A percentile compares a stretch with the other conserved stretches of the same genome.
Conservation (phyloP, 2,113 vertebrate genomes). For the Noctilio leporinus region DNA sequence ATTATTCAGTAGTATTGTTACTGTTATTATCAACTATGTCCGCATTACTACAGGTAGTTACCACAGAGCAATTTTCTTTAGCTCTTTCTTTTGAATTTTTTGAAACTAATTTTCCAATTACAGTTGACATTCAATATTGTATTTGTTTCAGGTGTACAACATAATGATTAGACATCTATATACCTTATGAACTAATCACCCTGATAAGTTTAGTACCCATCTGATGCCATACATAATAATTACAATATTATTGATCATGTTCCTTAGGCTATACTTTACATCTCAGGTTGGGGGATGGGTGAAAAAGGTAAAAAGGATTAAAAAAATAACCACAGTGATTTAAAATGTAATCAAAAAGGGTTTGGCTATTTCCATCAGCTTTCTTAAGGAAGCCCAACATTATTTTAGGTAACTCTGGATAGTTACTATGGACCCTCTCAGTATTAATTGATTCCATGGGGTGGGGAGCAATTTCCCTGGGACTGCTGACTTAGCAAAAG, state of each 20-base stretch:
- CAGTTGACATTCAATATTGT: background rate
- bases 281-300: background rate
- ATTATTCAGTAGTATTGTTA: background rate
- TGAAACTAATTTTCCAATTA: background rate
- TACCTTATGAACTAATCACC: background rate
- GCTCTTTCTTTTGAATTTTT: background rate
- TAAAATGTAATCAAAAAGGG: background rate
- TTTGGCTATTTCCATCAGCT: conserved; percentile 24
- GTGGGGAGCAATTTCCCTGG: background rate
- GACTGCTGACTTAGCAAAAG: conserved; percentile 14
- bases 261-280: background rate
- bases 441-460: conserved; percentile 38
- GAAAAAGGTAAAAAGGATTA: background rate
- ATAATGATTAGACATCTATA: background rate
- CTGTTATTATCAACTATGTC: background rate
- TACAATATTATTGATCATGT: background rate
- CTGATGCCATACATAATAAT: background rate
- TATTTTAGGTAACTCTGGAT: conserved; percentile 45
- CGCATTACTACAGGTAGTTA: background rate
- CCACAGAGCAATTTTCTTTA: background rate
- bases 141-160: background rate
- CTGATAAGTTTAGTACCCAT: background rate
- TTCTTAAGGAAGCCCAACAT: conserved; percentile 38
- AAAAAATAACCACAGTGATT: background rate
- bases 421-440: background rate